Evolutionary conservation across 2,113 vertebrate species (phyloP).

Genomic region (Salvator merianae): DNA sequence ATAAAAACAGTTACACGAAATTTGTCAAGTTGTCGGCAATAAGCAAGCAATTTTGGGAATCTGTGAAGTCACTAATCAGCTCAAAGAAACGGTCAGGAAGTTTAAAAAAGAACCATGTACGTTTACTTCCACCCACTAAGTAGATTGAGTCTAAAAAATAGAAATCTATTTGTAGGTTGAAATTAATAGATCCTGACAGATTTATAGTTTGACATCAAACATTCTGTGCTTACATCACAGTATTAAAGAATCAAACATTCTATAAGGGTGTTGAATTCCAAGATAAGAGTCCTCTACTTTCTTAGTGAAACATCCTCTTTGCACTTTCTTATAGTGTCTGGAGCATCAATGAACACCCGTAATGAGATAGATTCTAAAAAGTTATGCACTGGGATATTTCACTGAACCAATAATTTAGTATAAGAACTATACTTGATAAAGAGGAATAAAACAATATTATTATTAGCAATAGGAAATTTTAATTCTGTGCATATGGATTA

Average conservation of each 20-base stretch:
- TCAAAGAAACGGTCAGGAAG: slow-evolving; percentile 10
- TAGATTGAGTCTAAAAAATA: background rate
- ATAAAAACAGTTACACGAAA: slow-evolving; percentile 70
- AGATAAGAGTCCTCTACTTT: background rate
- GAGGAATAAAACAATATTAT: too few relatives aligned
- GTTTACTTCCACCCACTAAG: background rate
- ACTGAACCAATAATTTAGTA: too few relatives aligned
- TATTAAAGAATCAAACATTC: background rate
- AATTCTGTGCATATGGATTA: too few relatives aligned
- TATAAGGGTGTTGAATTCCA: background rate
- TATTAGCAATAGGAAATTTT: too few relatives aligned
- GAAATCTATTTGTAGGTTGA: background rate
- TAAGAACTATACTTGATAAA: too few relatives aligned
- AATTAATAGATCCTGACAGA: background rate
- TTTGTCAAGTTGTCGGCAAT: slow-evolving; percentile 50
- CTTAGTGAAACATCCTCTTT: too few relatives aligned
- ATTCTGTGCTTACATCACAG: background rate
- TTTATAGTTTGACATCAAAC: background rate
- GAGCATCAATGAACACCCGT: too few relatives aligned
- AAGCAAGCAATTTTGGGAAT: slow-evolving; percentile 32
- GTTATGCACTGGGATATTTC: too few relatives aligned
- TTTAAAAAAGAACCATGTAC: background rate
- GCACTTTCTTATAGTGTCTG: background rate
- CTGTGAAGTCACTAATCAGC: background rate
- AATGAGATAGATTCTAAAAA: too few relatives aligned